Evolutionary conservation across 2,888 invertebrate genomes (phyloP), one percentile per base, ranked within the genome.

Genomic region (Nephrotoma flavescens): DNA sequence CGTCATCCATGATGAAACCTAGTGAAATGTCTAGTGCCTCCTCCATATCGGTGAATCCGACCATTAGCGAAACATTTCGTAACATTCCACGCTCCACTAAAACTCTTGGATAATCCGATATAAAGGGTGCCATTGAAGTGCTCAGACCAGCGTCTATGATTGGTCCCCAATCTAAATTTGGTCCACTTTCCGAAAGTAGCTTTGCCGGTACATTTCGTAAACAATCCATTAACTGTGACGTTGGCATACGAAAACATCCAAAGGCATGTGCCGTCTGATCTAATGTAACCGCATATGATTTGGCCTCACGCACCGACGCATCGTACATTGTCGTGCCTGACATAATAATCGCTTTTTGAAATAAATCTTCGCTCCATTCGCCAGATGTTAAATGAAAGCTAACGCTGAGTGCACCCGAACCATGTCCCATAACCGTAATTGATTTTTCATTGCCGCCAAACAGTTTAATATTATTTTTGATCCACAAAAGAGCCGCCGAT

Each of bases 1-100:
- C 94, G 2, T 94, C 93, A 52, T 94, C 93, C 86, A 93, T 93
- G 85, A 93, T 92, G 71, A 93, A 93, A 45, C 93, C 92, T 86
- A 94, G 94, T 83, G 94, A 92, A 41, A 93, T 90, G n/a, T 94
- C 92, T 0, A 96, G 90, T 6, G 95, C 95, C 89, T 96, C 95
- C 91, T 97, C 97, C 95, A 96, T 96, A 88, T 95, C 95, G 0
- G 96, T 96, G 89, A 94, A 96, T 0, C 96, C 96, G n/a, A 94
- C 93, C 88, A 97, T 90, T 12, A 96, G 89, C 0, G 96, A 96
- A 0, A 96, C 94, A 87, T 95, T 94, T 87, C 94, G 93, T 88
- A 94, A 94, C 44, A 93, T 92, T 9, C 94, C 95, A 86, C 92
- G 92, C 88, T 93, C 93, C 87, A 96, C 94, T 86, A 94, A 91